Conservation (phyloP, 1,140 invertebrate genomes). For the Solenopsis fugax region DNA sequence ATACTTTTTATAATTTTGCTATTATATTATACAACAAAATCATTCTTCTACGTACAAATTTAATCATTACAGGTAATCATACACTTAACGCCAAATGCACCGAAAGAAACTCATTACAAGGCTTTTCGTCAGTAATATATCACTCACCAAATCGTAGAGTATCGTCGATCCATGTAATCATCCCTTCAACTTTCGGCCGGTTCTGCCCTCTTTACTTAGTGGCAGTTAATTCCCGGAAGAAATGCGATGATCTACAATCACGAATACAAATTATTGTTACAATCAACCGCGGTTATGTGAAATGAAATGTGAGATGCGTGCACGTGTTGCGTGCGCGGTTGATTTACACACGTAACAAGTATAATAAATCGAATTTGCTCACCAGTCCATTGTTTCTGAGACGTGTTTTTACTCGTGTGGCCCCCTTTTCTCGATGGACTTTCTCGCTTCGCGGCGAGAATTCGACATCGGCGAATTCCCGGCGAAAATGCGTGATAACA, state of each 20-base stretch:
- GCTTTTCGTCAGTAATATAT: neutral
- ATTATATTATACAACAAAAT: neutral
- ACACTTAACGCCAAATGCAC: neutral
- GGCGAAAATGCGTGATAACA: neutral
- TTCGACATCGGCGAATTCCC: neutral
- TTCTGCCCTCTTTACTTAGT: neutral
- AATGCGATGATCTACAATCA: neutral
- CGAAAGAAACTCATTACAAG: neutral
- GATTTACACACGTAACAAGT: neutral
- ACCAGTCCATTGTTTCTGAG: neutral
- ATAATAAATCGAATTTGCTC: neutral
- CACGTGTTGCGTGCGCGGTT: neutral
- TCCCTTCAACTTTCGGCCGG: neutral
- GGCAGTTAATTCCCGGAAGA: neutral
- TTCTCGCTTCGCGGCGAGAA: neutral
- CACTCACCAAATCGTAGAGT: neutral
- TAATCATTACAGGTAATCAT: neutral
- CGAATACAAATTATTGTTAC: slow-evolving; percentile 22
- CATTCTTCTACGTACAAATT: neutral
- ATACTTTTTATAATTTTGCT: neutral
- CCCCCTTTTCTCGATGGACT: neutral
- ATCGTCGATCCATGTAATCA: neutral
- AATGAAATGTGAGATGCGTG: slow-evolving; percentile 1
- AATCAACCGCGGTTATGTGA: neutral
- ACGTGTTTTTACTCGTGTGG: neutral